Base-by-base conservation (phyloP, 1,140 invertebrate genomes). In the Aphaenogaster rudis region DNA sequence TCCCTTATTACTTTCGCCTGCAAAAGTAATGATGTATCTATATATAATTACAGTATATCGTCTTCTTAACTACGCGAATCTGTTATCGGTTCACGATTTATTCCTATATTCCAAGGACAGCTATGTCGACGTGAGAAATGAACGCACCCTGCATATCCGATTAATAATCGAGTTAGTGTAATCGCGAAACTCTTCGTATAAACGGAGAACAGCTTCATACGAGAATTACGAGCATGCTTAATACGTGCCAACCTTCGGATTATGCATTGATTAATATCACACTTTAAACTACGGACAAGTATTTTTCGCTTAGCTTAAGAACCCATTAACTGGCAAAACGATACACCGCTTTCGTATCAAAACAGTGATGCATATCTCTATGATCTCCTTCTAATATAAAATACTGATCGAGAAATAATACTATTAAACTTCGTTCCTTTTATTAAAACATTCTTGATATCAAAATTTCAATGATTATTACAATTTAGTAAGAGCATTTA, bases 1-100 rank as follows among this genome's bases (percentile, higher is more conserved):
- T 74, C 67, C 63, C 28, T 81, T 59, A 59, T 82, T 90, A 91
- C 86, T 91, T 88, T 91, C 74, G 86, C 84, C 88, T 86, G 87
- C 78, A 89, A 89, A 91, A 90, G 79, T 91, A 66, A 91, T 80
- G 88, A 89, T 86, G 57, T 39, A 69, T 66, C 50, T 45, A 64
- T 69, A 64, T 69, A 64, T 57, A 77, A 50, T 76, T 42, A 52
- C 39, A 45, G 54, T 57, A 69, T 57, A 57, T 59, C 21, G 33
- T 67, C 36, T 64, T 13, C 13, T 72, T 71, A 59, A 57, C 33
- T 36, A 59, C 39, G 28, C 45, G 57, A 59, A 71, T 72, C 54
- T 79, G 45, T 66, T 42, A 42, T 59, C 78, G 63, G 36, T n/a
- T 67, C 52, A 11, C 21, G 36, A 71, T 77, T 77, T n/a, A 48